Evolutionary conservation across 2,113 vertebrate species (phyloP).

Genomic region (Semnopithecus entellus): DNA sequence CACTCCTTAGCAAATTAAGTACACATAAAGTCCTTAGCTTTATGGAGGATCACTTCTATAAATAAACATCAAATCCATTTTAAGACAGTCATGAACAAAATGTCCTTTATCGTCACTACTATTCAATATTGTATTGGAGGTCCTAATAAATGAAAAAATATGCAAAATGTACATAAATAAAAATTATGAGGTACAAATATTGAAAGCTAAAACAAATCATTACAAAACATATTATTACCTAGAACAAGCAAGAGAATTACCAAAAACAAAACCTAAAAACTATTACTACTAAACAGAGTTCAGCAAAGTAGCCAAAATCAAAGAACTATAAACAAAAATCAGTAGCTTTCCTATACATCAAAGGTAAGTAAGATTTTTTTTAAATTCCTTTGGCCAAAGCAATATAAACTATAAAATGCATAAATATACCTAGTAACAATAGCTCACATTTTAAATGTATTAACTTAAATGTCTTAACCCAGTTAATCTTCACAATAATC

Average conservation of each 20-base stretch:
- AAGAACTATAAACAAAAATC: background rate
- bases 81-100: background rate
- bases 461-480: background rate
- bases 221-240: constrained; percentile 8
- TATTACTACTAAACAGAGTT: background rate
- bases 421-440: constrained; percentile 8
- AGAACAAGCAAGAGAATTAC: background rate
- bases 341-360: background rate
- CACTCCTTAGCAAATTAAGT: background rate
- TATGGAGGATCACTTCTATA: background rate
- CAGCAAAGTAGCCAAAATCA: constrained; percentile 5
- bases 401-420: constrained; percentile 12
- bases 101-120: background rate
- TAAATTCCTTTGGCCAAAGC: background rate
- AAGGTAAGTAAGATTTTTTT: constrained; percentile 5
- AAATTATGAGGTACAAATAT: background rate
- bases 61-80: background rate
- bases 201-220: background rate
- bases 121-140: background rate
- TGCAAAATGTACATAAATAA: background rate
- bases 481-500: constrained; percentile 21
- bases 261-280: background rate
- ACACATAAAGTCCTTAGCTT: background rate
- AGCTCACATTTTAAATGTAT: background rate
- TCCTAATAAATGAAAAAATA: background rate